These are phyloP conservation scores for Novumbra hubbsi DNA, from an alignment of 2,797 vertebrate genomes.

Conservation along the genomic window DNA sequence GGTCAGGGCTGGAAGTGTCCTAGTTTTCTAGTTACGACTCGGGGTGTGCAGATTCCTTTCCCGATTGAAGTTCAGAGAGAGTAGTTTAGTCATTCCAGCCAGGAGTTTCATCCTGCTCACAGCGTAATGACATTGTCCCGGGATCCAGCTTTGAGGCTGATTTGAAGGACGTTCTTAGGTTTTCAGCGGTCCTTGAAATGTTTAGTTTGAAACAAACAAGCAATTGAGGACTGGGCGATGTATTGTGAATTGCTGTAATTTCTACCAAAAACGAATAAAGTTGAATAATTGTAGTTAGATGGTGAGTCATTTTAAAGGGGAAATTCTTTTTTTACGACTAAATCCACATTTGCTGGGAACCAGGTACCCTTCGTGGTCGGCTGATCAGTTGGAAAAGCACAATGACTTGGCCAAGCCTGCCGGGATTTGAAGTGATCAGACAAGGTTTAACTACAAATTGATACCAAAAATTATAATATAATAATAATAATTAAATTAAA, in stretches of 20 bases:
- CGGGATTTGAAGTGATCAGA: too few species aligned
- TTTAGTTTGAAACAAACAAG: not conserved
- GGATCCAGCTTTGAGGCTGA: too few species aligned
- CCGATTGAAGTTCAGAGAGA: not conserved
- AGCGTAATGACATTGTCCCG: too few species aligned
- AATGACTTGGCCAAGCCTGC: too few species aligned
- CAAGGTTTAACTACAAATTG: too few species aligned
- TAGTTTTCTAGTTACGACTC: not conserved
- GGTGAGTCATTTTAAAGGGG: constrained; percentile 9
- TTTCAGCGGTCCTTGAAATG: not conserved
- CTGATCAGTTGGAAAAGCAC: too few species aligned
- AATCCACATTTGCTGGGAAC: too few species aligned
- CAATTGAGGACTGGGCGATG: not conserved
- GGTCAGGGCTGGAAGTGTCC: not conserved
- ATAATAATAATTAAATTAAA: too few species aligned
- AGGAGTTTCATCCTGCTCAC: too few species aligned
- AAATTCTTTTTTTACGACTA: too few species aligned
- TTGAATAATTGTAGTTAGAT: constrained; percentile 11
- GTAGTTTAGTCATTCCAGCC: not conserved
- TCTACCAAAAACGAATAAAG: constrained; percentile 3
- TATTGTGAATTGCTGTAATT: not conserved
- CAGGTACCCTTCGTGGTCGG: too few species aligned
- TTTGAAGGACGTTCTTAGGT: not conserved
- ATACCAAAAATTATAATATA: too few species aligned
- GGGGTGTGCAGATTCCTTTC: not conserved